Evolutionary conservation across 2,888 invertebrate species (phyloP).

Genomic region (Aspidiotus rigidus): DNA sequence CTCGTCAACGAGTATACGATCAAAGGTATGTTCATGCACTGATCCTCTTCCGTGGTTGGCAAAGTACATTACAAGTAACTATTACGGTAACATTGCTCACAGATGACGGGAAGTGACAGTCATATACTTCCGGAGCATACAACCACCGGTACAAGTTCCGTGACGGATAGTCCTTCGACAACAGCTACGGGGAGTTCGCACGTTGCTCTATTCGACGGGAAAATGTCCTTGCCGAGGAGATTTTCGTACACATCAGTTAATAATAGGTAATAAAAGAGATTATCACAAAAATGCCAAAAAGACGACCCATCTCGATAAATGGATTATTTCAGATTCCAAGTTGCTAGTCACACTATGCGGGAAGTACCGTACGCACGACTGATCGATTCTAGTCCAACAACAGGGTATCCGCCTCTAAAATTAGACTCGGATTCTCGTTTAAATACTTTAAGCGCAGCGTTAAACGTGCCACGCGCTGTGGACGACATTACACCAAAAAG

Average conservation of each 20-base stretch:
- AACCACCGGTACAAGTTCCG: conserved; percentile 19
- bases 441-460: conserved; percentile 35
- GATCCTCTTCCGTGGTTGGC: background rate
- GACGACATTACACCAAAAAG: conserved; percentile 54
- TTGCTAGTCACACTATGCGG: conserved; percentile 25
- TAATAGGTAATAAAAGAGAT: conserved; percentile 44
- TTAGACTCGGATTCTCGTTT: conserved; percentile 36
- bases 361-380: conserved; percentile 74
- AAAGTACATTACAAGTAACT: background rate
- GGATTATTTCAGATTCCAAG: conserved; percentile 9
- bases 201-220: conserved; percentile 44
- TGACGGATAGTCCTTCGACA: conserved; percentile 34
- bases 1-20: conserved; percentile 20
- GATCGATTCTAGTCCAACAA: conserved; percentile 55
- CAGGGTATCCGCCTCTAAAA: conserved; percentile 38
- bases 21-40: conserved; percentile 1
- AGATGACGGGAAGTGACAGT: conserved; percentile 25
- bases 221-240: conserved; percentile 43
- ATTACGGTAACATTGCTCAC: background rate
- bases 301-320: conserved; percentile 6
- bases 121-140: conserved; percentile 11
- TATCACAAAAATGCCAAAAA: background rate
- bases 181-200: conserved; percentile 37
- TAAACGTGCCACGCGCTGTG: conserved; percentile 36
- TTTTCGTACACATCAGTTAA: conserved; percentile 53